phyloP scores from a whole-genome alignment of 1,140 invertebrate genomes.

The Calosoma granatense region DNA sequence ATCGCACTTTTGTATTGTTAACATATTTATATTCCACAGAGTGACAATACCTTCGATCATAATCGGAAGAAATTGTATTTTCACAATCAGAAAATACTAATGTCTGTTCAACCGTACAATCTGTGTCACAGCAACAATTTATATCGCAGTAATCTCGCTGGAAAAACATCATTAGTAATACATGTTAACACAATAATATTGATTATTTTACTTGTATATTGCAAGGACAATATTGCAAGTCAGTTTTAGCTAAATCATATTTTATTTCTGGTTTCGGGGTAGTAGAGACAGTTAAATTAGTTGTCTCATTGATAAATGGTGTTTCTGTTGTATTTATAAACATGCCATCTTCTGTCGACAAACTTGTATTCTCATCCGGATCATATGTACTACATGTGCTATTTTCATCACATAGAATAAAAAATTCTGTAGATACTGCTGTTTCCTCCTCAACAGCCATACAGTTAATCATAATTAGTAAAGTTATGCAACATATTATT shows the following conservation, averaged over 20 bases:
- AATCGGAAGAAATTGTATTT: conserved; percentile 19
- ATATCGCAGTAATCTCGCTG: conserved; percentile 54
- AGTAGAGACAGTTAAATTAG: conserved; percentile 6
- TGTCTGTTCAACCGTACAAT: conserved; percentile 47
- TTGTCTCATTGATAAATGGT: not conserved
- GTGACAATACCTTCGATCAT: conserved; percentile 34
- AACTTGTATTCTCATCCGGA: conserved; percentile 1
- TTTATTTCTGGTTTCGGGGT: not conserved
- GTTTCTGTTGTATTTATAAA: conserved; percentile 3
- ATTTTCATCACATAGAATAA: conserved; percentile 29
- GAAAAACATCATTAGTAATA: conserved; percentile 20
- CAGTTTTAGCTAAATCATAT: not conserved
- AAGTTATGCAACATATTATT: not conserved
- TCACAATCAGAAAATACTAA: conserved; percentile 45
- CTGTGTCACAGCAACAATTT: conserved; percentile 65
- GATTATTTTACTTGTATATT: conserved; percentile 36
- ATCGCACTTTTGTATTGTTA: conserved; percentile 31
- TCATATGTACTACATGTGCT: not conserved
- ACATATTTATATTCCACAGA: conserved; percentile 34
- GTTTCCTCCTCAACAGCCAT: conserved; percentile 1
- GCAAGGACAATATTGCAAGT: conserved; percentile 34
- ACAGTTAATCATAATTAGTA: no score
- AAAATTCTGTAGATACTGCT: conserved; percentile 25
- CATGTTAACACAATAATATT: not conserved
- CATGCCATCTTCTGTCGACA: not conserved